Base-by-base conservation (phyloP, 2,797 vertebrate species). In the Enoplosus armatus region DNA sequence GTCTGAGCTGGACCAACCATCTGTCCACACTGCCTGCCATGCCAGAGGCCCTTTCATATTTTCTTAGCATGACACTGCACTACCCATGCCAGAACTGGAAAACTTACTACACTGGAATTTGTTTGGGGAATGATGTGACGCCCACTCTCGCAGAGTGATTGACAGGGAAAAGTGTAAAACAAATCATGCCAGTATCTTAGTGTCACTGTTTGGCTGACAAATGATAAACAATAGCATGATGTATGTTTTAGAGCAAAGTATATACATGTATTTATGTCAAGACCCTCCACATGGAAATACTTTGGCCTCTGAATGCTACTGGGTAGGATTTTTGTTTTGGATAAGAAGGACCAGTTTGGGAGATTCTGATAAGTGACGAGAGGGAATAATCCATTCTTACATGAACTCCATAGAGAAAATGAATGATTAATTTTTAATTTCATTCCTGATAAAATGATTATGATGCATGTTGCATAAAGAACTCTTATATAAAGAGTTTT, bases 1-100 rank as follows among this genome's bases (percentile, higher is more conserved):
- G 62, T 69, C 79, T 48, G 85, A 87, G 86, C 83, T 77, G 90
- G 84, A 90, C 77, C 84, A n/a, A 85, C 92, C 92, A 91, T 92
- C 92, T 93, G 91, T 89, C 90, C 86, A 43, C 85, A 4, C 75
- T 76, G 86, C 77, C 77, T 80, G 77, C 51, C 72, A 60, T 22
- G 83, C 90, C 91, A 90, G 71, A 81, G 90, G 90, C 87, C 83
- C 54, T 76, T 81, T 83, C 77, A 69, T 65, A 75, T 87, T 84
- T 84, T 84, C 85, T 79, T 80, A 64, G 76, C 83, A 75, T 91
- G 87, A 89, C 90, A 59, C 74, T 53, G 80, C 85, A 66, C 26
- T 24, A 59, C 18, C 6, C 47, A 10, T 43, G 65, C 72, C 69
- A 78, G 55, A 67, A 39, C 68, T 50, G 53, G 27, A 65, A 53